Conservation (phyloP, 2,797 vertebrate genomes). For the Lycodopsis pacificus region DNA sequence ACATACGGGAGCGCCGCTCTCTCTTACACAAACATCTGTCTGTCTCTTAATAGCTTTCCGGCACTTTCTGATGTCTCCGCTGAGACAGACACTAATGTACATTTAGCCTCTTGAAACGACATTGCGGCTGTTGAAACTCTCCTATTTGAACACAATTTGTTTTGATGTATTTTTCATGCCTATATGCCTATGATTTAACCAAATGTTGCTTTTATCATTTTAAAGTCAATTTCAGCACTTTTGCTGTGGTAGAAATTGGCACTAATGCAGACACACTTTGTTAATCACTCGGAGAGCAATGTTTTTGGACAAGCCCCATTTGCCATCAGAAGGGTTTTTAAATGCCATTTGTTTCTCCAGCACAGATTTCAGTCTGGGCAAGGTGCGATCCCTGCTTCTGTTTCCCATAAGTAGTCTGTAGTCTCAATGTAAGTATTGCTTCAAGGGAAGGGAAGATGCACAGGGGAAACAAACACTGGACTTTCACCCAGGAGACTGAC, state of each 20-base stretch:
- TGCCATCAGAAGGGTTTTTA: conserved; percentile 28
- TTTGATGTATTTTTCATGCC: conserved; percentile 4
- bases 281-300: conserved; percentile 15
- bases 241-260: conserved; percentile 14
- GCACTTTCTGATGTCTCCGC: conserved; percentile 14
- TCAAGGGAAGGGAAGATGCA: background rate
- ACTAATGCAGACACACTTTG: conserved; percentile 16
- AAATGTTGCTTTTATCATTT: conserved; percentile 8
- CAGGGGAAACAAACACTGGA: background rate
- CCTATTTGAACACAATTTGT: background rate
- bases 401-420: background rate
- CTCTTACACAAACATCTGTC: conserved; percentile 31
- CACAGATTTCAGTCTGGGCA: conserved; percentile 22
- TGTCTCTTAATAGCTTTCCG: conserved; percentile 17
- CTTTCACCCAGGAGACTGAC: background rate
- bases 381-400: conserved; percentile 1
- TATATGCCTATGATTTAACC: background rate
- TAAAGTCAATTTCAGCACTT: conserved; percentile 15
- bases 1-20: conserved; percentile 14
- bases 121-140: background rate
- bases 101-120: conserved; percentile 9
- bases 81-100: conserved; percentile 8
- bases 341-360: background rate
- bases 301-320: conserved; percentile 19
- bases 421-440: background rate